Base-by-base conservation (phyloP, 2,888 invertebrate species). In the Cantharis nigra region DNA sequence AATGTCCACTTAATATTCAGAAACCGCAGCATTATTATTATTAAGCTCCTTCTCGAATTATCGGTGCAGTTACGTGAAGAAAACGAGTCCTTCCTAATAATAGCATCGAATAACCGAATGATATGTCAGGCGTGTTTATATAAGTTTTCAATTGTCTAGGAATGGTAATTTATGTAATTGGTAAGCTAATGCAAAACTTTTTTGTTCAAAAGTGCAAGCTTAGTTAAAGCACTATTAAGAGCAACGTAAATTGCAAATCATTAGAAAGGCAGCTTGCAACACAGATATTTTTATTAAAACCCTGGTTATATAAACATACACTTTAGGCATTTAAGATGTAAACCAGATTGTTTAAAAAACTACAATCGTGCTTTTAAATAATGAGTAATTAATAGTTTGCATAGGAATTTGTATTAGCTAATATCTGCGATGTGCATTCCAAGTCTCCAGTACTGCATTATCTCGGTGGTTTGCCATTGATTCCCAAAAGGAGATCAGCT, bases 261-360 rank as follows among this genome's bases (percentile, higher is more conserved):
- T 67, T 67, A 67, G 65, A 67, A 67, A 67, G 65, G 65, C 65
- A 67, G 23, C 26, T 67, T 67, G 23, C 23, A 67, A 67, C 65
- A 67, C 49, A n/a, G 49, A 49, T 49, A 49, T 20, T 67, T 67
- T 67, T 67, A 67, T n/a, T 67, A 67, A 67, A 67, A 14, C 65
- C 11, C n/a, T 67, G 20, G 26, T 67, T 67, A 67, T 67, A 67
- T 67, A 67, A 67, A 23, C 65, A 23, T 67, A 67, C 26, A 23
- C 26, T 67, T 67, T 23, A n/a, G 65, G 26, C 20, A 67, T 67
- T 67, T 23, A 67, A 67, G 26, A 49, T 49, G 49, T 49, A 49
- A 49, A 49, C 49, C 49, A 49, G 49, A 49, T 49, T 49, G 49
- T 49, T 49, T 49, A 49, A 49, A 49, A 49, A 49, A 49, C 49